Evolutionary conservation across 2,888 invertebrate species (phyloP).

Genomic region (Nymphalis c-album): DNA sequence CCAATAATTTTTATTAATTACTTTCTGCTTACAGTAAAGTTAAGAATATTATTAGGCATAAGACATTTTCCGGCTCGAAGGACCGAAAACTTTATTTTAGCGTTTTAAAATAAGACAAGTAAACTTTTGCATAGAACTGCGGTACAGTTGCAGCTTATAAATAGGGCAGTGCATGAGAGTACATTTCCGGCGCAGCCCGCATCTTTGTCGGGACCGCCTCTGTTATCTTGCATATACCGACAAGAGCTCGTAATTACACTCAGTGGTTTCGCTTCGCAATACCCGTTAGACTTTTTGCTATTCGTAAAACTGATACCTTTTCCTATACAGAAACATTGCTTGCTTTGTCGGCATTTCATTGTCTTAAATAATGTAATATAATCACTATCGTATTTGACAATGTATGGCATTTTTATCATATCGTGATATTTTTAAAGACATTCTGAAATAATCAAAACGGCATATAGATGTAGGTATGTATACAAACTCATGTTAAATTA

Average conservation of each 20-base stretch:
- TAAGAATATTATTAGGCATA: background rate
- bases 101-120: background rate
- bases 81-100: slow-evolving; percentile 29
- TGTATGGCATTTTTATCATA: background rate
- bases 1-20: background rate
- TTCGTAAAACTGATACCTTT: slow-evolving; percentile 1
- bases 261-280: slow-evolving; percentile 24
- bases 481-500: background rate
- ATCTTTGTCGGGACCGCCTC: slow-evolving; percentile 53
- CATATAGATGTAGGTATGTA: background rate
- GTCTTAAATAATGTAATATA: background rate
- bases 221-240: slow-evolving; percentile 46
- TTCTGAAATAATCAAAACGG: background rate
- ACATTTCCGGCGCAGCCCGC: slow-evolving; percentile 64
- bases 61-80: slow-evolving; percentile 18
- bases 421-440: background rate
- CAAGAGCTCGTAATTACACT: slow-evolving; percentile 36
- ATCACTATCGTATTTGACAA: background rate
- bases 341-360: slow-evolving; percentile 2
- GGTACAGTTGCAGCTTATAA: slow-evolving; percentile 53
- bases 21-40: background rate
- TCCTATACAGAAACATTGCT: background rate
- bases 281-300: slow-evolving; percentile 23
- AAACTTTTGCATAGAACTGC: slow-evolving; percentile 29
- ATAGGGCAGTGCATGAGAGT: slow-evolving; percentile 67